phyloP scores from a whole-genome alignment of 2,797 vertebrate genomes.

The Adrianichthys oophorus region DNA sequence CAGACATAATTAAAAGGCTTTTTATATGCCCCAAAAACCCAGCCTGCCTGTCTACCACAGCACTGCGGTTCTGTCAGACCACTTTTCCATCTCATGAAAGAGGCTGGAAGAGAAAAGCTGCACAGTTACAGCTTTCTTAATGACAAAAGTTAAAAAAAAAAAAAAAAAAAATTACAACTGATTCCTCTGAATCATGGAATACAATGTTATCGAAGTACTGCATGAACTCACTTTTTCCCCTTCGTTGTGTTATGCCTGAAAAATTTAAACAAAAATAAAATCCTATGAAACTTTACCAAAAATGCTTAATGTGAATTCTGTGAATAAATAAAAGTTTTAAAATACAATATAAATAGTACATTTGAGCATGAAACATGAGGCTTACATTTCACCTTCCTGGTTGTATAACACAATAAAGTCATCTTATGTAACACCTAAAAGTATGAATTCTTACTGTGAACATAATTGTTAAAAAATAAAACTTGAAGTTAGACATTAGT shows the following conservation, averaged over 20 bases:
- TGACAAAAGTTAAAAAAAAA: conserved; percentile 45
- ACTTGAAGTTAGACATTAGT: neutral
- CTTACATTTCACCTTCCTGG: conserved; percentile 46
- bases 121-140: conserved; percentile 55
- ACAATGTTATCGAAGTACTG: conserved; percentile 18
- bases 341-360: conserved; percentile 70
- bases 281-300: conserved; percentile 40
- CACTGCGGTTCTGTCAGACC: conserved; percentile 59
- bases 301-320: conserved; percentile 52
- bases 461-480: neutral
- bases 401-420: conserved; percentile 38
- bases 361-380: conserved; percentile 53
- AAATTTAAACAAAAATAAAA: conserved; percentile 12
- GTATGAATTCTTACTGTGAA: neutral
- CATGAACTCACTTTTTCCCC: conserved; percentile 24
- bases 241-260: conserved; percentile 18
- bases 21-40: conserved; percentile 67
- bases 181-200: conserved; percentile 35
- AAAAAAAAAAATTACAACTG: neutral
- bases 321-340: conserved; percentile 77
- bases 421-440: conserved; percentile 19
- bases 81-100: conserved; percentile 52
- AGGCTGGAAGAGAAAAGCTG: conserved; percentile 27
- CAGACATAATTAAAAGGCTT: conserved; percentile 73
- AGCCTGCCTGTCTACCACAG: conserved; percentile 57